Conservation (phyloP, 2,797 vertebrate species). For the Arrhamphus sclerolepis region DNA sequence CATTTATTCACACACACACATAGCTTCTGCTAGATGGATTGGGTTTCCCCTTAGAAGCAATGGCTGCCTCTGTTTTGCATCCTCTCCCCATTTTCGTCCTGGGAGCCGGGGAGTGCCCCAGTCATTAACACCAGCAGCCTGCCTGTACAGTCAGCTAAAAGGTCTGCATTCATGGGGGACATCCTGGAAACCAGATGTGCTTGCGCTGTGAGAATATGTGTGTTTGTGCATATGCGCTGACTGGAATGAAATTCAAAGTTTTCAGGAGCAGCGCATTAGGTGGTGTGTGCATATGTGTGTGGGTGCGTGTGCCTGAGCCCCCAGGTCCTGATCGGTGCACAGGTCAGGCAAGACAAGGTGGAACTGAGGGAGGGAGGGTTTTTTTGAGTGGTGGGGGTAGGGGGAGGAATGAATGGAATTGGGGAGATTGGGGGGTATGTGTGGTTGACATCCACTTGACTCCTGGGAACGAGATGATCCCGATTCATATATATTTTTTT, state of each 20-base stretch:
- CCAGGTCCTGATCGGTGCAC: slow-evolving; percentile 56
- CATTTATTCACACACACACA: slow-evolving; percentile 61
- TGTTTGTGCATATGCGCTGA: slow-evolving; percentile 27
- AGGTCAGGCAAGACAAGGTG: slow-evolving; percentile 53
- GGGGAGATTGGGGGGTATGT: too few species aligned
- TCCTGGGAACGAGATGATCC: too few species aligned
- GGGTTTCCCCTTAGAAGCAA: slow-evolving; percentile 68
- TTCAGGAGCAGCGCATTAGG: slow-evolving; percentile 36
- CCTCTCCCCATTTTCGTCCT: slow-evolving; percentile 61
- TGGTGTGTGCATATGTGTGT: slow-evolving; percentile 43
- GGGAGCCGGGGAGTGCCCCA: slow-evolving; percentile 60
- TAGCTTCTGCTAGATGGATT: slow-evolving; percentile 67
- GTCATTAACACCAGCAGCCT: slow-evolving; percentile 74
- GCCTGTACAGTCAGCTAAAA: slow-evolving; percentile 63
- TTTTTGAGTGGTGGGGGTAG: too few species aligned
- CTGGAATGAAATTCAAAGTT: slow-evolving; percentile 51
- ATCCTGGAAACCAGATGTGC: slow-evolving; percentile 78
- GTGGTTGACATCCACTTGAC: slow-evolving; percentile 22
- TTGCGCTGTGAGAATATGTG: slow-evolving; percentile 40
- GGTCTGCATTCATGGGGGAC: slow-evolving; percentile 66
- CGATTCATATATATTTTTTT: too few species aligned
- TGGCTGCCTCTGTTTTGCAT: slow-evolving; percentile 72
- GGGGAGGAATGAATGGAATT: too few species aligned
- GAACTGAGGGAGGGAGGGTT: slow-evolving; percentile 8
- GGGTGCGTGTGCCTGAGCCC: slow-evolving; percentile 57